Percentiles rank a stretch among this genome's conserved stretches.
Evolutionary conservation across 2,797 vertebrate genomes (phyloP).

Genomic region (Saxicola maurus): DNA sequence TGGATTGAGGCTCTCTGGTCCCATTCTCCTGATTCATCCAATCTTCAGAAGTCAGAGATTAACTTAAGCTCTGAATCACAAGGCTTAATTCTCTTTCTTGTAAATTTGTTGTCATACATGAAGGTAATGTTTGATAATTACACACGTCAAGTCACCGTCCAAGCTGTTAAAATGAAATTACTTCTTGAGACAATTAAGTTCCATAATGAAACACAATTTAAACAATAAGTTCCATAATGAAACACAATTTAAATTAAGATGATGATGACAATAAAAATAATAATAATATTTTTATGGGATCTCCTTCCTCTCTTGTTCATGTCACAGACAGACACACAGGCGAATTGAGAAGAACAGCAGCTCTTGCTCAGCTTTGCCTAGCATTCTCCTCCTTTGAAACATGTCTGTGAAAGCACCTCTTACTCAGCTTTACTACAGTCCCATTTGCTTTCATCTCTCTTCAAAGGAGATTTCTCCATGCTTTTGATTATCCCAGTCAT

Average conservation of each 20-base stretch:
- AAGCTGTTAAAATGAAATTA: background rate
- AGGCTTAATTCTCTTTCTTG: conserved; percentile 9
- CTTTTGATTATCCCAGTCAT: conserved; percentile 35
- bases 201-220: background rate
- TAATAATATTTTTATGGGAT: background rate
- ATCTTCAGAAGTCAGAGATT: background rate
- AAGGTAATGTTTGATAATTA: background rate
- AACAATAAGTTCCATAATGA: background rate
- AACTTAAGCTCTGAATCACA: conserved; percentile 17
- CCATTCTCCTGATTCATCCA: background rate
- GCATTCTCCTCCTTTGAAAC: background rate
- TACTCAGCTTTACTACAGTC: conserved; percentile 17
- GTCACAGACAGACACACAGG: fast-evolving
- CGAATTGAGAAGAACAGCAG: background rate
- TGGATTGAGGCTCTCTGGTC: background rate
- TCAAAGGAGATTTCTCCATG: conserved; percentile 34
- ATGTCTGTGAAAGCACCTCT: conserved; percentile 14
- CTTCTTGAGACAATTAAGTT: background rate
- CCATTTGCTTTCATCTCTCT: conserved; percentile 8
- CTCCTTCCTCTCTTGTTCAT: background rate
- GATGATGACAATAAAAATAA: background rate
- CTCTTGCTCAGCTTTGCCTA: conserved; percentile 8
- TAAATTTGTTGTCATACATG: background rate
- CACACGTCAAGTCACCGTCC: background rate
- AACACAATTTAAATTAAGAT: background rate